Percentiles rank a stretch among this genome's conserved stretches.
These are phyloP conservation scores for Perca flavescens DNA, from an alignment of 2,113 vertebrate genomes.

Conservation along the genomic window DNA sequence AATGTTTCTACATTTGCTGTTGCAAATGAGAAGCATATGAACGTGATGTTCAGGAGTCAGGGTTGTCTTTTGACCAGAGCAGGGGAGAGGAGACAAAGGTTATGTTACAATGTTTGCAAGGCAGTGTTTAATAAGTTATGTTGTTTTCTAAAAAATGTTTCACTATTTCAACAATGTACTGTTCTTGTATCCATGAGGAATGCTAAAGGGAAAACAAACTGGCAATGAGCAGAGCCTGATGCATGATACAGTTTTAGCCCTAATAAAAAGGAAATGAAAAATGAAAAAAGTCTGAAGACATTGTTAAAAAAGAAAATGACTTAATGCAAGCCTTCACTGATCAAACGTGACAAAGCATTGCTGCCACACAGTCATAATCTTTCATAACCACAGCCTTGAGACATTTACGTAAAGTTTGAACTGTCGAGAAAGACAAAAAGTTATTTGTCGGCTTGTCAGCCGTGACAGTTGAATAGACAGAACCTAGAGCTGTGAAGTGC, in stretches of 20 bases:
- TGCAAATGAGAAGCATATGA: no score
- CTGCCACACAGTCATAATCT: constrained; percentile 17
- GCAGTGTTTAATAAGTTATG: no score
- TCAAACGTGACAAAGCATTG: constrained; percentile 20
- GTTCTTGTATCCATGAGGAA: background rate
- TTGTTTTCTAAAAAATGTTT: no score
- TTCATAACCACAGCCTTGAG: constrained; percentile 55
- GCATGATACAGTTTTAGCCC: no score
- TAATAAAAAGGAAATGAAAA: no score
- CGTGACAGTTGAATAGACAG: constrained; percentile 48
- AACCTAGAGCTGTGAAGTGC: constrained; percentile 21
- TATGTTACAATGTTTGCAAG: no score
- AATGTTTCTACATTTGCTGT: no score
- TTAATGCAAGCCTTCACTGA: background rate
- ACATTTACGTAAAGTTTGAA: constrained; percentile 45
- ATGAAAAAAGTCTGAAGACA: background rate
- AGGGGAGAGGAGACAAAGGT: no score
- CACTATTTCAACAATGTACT: no score
- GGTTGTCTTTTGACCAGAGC: no score
- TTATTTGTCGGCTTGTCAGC: constrained; percentile 43
- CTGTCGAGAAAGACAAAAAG: constrained; percentile 33
- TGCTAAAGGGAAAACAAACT: background rate
- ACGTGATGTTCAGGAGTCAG: no score
- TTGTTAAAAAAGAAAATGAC: background rate
- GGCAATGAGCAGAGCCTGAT: background rate